Conservation (phyloP, 1,140 invertebrate species). For the Fopius arisanus region DNA sequence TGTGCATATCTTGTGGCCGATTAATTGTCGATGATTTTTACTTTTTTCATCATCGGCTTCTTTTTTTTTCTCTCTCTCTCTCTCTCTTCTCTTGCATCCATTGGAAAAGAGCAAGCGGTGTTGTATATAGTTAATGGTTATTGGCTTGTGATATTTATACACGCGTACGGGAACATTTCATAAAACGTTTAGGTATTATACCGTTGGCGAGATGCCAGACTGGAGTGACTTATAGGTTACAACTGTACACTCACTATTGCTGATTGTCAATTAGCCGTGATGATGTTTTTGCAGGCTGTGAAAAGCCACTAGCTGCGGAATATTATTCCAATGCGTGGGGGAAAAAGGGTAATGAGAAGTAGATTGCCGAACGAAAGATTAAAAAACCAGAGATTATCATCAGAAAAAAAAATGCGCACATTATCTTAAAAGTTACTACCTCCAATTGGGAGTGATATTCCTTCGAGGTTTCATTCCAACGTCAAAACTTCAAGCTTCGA, state of each 20-base stretch:
- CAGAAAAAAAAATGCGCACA: background rate
- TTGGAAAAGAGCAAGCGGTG: conserved; percentile 13
- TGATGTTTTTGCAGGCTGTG: background rate
- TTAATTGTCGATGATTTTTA: conserved; percentile 24
- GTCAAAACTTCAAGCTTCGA: no score
- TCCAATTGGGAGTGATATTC: no score
- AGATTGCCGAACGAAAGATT: no score
- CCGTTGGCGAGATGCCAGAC: conserved; percentile 20
- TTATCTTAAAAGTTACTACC: no score
- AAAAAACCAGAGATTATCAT: background rate
- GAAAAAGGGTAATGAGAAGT: background rate
- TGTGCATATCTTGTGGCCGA: conserved; percentile 4
- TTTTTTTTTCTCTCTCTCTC: no score
- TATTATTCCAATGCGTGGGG: background rate
- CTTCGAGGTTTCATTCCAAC: no score
- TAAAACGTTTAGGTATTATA: conserved; percentile 8
- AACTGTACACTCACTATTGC: conserved; percentile 4
- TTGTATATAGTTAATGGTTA: conserved; percentile 53
- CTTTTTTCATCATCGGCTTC: conserved; percentile 10
- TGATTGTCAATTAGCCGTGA: background rate
- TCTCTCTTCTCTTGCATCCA: background rate
- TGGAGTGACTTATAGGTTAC: background rate
- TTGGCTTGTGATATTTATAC: conserved; percentile 52
- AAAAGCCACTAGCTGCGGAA: background rate
- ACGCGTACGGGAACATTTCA: conserved; percentile 4